Percentiles rank a stretch among this genome's conserved stretches.
Conservation (phyloP, 1,140 invertebrate species). For the Euwallacea similis region DNA sequence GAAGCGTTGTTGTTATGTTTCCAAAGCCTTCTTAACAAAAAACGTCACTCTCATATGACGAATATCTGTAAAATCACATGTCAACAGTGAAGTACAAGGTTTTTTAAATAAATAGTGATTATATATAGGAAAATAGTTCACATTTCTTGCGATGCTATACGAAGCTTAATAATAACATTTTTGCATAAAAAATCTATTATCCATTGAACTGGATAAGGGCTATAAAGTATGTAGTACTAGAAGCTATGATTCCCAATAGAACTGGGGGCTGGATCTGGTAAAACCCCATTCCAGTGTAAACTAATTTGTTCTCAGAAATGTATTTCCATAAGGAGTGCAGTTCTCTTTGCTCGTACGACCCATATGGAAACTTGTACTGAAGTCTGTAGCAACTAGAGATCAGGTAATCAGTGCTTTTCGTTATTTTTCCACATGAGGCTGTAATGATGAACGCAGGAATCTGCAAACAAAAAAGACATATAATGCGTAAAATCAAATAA, state of each 20-base stretch:
- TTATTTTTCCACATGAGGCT: slow-evolving; percentile 6
- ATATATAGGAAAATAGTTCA: too few species aligned
- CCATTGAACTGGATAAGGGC: slow-evolving; percentile 22
- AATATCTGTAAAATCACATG: too few species aligned
- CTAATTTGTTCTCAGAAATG: slow-evolving; percentile 10
- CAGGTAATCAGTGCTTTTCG: slow-evolving; percentile 2
- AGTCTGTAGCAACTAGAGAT: slow-evolving; percentile 7
- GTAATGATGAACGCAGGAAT: slow-evolving; percentile 21
- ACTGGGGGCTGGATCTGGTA: slow-evolving; percentile 9
- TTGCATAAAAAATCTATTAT: neutral
- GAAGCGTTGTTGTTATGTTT: too few species aligned
- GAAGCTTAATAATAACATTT: neutral
- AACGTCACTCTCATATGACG: too few species aligned
- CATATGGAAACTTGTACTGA: slow-evolving; percentile 8
- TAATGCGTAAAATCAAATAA: neutral
- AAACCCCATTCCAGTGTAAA: slow-evolving; percentile 18
- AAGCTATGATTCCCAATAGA: slow-evolving; percentile 12
- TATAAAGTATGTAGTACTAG: slow-evolving; percentile 23
- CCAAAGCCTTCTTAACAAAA: too few species aligned
- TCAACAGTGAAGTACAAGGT: too few species aligned
- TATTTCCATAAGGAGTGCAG: slow-evolving; percentile 6
- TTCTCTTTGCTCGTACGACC: slow-evolving; percentile 20
- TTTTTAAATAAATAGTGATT: too few species aligned
- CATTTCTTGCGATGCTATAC: too few species aligned
- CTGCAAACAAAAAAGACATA: slow-evolving; percentile 10